phyloP scores from a whole-genome alignment of 2,113 vertebrate species.

The Gopherus flavomarginatus region DNA sequence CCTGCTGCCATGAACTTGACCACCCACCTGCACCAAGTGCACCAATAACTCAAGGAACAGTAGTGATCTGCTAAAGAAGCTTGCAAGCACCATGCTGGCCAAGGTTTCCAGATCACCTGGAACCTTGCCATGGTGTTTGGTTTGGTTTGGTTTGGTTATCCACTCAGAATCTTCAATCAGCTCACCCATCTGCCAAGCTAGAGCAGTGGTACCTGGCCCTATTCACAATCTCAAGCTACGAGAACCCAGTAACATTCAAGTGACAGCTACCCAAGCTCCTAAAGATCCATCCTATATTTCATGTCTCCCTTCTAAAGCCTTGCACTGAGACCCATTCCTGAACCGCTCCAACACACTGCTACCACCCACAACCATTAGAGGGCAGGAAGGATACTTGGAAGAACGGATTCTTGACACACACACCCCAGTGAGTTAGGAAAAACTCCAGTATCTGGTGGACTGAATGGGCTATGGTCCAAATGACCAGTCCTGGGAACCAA shows the following conservation, averaged over 20 bases:
- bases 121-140: neutral
- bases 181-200: neutral
- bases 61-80: neutral
- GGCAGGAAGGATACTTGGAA: neutral
- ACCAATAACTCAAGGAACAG: neutral
- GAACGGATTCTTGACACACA: neutral
- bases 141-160: neutral
- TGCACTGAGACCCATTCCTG: neutral
- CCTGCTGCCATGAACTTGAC: neutral
- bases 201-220: neutral
- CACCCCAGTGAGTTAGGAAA: neutral
- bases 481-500: neutral
- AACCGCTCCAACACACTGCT: neutral
- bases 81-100: neutral
- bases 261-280: neutral
- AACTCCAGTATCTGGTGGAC: neutral
- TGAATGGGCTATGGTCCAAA: neutral
- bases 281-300: neutral
- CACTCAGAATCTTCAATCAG: neutral
- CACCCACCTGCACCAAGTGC: neutral
- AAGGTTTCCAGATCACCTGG: neutral
- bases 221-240: neutral
- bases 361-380: neutral
- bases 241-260: neutral
- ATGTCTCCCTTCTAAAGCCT: neutral